These are phyloP conservation scores for Struthidea cinerea DNA, from an alignment of 2,113 vertebrate genomes.

Conservation along the genomic window DNA sequence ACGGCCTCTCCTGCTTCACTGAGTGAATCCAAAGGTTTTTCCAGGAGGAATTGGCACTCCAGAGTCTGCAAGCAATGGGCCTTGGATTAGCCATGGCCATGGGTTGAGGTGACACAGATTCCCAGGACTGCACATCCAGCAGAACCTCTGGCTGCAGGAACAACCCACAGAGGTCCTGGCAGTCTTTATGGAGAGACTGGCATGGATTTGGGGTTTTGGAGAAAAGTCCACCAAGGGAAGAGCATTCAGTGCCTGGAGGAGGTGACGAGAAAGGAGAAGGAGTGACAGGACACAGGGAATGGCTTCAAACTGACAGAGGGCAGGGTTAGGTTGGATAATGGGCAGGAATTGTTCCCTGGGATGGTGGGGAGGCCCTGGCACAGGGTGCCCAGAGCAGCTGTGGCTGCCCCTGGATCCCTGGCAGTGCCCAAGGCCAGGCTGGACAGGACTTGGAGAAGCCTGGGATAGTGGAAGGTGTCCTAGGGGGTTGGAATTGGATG, in stretches of 20 bases:
- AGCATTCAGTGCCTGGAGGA: neutral
- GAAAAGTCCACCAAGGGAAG: neutral
- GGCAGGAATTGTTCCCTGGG: neutral
- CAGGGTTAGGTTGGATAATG: rapidly evolving
- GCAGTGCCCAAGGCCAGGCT: neutral
- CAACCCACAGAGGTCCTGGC: neutral
- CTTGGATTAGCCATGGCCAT: neutral
- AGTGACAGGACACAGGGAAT: neutral
- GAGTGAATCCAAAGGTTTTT: neutral
- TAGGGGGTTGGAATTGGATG: neutral
- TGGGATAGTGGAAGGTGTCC: neutral
- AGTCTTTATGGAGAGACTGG: neutral
- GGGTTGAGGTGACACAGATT: neutral
- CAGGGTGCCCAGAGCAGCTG: neutral
- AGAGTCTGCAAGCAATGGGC: neutral
- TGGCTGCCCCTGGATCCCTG: neutral
- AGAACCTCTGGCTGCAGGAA: neutral
- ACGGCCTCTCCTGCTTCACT: neutral
- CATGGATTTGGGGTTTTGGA: neutral
- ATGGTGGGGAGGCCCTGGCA: neutral
- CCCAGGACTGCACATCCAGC: neutral
- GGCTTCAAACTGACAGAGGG: neutral
- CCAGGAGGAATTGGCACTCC: rapidly evolving
- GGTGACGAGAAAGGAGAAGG: neutral
- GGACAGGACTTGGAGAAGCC: neutral